phyloP scores from a whole-genome alignment of 2,797 vertebrate species.

The Manis pentadactyla region DNA sequence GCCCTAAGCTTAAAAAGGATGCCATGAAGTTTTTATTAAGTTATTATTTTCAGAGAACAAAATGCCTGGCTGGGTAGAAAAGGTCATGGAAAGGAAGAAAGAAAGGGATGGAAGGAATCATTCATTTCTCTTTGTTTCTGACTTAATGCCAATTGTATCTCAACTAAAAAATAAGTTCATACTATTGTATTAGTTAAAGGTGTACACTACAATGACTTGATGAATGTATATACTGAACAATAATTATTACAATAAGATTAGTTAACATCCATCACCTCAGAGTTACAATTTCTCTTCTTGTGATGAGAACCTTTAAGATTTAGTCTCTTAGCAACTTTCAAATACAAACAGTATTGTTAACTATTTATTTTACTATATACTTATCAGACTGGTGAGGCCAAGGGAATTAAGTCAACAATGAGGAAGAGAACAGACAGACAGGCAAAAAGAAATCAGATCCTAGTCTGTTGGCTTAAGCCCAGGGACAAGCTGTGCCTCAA shows the following conservation, averaged over 20 bases:
- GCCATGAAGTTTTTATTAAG: constrained; percentile 2
- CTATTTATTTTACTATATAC: not conserved
- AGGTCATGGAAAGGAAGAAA: not conserved
- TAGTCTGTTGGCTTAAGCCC: not conserved
- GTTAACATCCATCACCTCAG: not conserved
- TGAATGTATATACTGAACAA: not conserved
- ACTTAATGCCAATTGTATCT: not conserved
- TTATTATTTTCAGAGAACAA: constrained; percentile 58
- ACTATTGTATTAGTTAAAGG: not conserved
- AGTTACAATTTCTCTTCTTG: not conserved
- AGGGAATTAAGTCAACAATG: not conserved
- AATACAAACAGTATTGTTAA: not conserved
- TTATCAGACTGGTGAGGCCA: not conserved
- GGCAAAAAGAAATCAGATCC: not conserved
- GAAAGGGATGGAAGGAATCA: not conserved
- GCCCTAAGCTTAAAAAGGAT: not conserved
- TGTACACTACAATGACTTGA: not conserved
- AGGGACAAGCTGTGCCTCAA: not conserved
- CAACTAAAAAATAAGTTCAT: no score
- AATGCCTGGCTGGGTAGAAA: not conserved
- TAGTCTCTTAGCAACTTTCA: not conserved
- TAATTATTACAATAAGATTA: not conserved
- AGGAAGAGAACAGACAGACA: not conserved
- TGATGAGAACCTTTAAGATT: not conserved
- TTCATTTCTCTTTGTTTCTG: not conserved